Evolutionary conservation across 92 coral and sea anemone species (phyloP).

Genomic region (Umimayanthus chanpuru): DNA sequence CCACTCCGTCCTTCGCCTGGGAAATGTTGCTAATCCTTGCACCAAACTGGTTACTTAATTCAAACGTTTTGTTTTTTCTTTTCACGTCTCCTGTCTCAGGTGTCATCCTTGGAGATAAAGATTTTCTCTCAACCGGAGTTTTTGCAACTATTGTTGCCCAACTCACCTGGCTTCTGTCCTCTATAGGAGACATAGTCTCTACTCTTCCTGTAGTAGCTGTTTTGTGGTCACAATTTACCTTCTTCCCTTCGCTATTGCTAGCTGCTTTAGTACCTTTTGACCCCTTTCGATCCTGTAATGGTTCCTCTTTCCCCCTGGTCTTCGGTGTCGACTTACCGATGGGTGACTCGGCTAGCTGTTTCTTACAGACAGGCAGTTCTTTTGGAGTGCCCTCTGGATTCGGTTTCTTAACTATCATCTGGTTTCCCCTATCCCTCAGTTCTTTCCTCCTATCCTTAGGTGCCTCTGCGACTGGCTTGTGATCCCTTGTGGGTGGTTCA

Average conservation of each 20-base stretch:
- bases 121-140: background rate
- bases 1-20: background rate
- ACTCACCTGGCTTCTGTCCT: constrained; percentile 3
- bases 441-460: too few species aligned
- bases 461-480: too few species aligned
- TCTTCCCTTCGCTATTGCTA: background rate
- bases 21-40: background rate
- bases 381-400: too few species aligned
- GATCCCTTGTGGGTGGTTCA: too few species aligned
- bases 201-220: too few species aligned
- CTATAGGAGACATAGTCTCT: background rate
- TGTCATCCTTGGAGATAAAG: too few species aligned
- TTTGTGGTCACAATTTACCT: background rate
- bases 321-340: constrained; percentile 1
- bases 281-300: background rate
- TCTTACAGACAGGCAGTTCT: background rate
- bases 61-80: too few species aligned
- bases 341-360: background rate
- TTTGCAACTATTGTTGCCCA: constrained; percentile 14
- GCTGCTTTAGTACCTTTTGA: background rate
- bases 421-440: background rate
- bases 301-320: background rate
- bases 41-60: background rate
- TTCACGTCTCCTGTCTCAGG: too few species aligned
- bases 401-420: too few species aligned